Evolutionary conservation across 2,797 vertebrate genomes (phyloP), one percentile per base, ranked within the genome.

Genomic region (Monodelphis domestica): DNA sequence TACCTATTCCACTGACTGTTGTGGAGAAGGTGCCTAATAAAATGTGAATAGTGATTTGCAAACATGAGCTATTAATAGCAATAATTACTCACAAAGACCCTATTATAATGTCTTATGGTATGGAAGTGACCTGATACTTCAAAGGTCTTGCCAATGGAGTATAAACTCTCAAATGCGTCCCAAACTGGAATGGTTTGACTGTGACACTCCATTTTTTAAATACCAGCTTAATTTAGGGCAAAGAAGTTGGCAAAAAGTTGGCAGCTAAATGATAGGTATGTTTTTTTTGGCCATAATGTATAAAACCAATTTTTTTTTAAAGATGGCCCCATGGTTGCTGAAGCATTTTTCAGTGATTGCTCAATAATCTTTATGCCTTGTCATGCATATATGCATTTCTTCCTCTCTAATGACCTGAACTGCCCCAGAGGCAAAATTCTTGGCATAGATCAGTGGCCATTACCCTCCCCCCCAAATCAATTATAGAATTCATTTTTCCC

Each of bases 291-390:
- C 38, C 21, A 78, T 45, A 78, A 45, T 21, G 24, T 70, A 78
- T 45, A 45, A 45, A 45, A 45, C 21, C 29, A 26, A 55, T 26
- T 55, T 70, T 11, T 38, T 78, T 78, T 38, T 10, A 78, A 94
- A 91, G 53, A 90, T 52, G 89, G n/a, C 88, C n/a, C 54, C 91
- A 30, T 53, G n/a, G 26, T 56, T 54, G 78, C 30, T 59, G 33
- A 89, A 90, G 38, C 89, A 52, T 70, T 93, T 94, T 33, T 63
- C 12, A 45, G 0, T 90, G 56, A 87, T 33, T 55, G n/a, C 9
- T 87, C 7, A 56, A 26, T 92, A 92, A 91, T 90, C 26, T 45
- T 78, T 12, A 33, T 54, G 50, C 70, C 54, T 95, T 92, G 88
- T 57, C 24, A 70, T 88, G 87, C 54, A 70, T 84, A 14, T 50